Percentiles rank a stretch among this genome's conserved stretches.
phyloP scores from a whole-genome alignment of 2,797 vertebrate species.

The Gadopsis marmoratus region DNA sequence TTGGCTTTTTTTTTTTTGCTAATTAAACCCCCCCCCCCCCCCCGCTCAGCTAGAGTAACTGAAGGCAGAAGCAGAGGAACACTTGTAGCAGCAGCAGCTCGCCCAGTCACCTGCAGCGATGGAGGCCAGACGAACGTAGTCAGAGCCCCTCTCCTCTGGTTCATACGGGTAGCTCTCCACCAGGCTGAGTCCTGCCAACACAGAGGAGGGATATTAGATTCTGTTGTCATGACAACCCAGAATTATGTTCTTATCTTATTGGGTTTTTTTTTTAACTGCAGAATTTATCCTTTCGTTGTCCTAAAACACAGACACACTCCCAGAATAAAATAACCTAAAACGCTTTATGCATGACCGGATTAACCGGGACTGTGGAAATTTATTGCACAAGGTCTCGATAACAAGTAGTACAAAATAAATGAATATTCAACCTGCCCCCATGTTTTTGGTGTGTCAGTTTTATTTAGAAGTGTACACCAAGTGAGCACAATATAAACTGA shows the following conservation, averaged over 20 bases:
- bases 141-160: constrained; percentile 89
- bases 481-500: not conserved
- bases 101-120: constrained; percentile 91
- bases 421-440: not conserved
- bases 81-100: not conserved
- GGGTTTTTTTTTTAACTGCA: not conserved
- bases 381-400: not conserved
- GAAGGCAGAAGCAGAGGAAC: not conserved
- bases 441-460: not conserved
- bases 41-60: not conserved
- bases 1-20: too few species aligned
- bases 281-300: not conserved
- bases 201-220: not conserved
- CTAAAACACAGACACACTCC: not conserved
- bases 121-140: constrained; percentile 93
- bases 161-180: constrained; percentile 92
- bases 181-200: constrained; percentile 87
- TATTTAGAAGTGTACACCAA: not conserved
- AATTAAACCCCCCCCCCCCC: too few species aligned
- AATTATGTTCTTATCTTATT: not conserved
- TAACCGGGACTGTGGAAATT: not conserved
- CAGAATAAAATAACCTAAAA: not conserved
- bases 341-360: not conserved
- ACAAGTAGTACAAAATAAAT: not conserved
- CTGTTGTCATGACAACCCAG: not conserved